Base-by-base conservation (phyloP, 2,797 vertebrate species). In the Coregonus ussuriensis region DNA sequence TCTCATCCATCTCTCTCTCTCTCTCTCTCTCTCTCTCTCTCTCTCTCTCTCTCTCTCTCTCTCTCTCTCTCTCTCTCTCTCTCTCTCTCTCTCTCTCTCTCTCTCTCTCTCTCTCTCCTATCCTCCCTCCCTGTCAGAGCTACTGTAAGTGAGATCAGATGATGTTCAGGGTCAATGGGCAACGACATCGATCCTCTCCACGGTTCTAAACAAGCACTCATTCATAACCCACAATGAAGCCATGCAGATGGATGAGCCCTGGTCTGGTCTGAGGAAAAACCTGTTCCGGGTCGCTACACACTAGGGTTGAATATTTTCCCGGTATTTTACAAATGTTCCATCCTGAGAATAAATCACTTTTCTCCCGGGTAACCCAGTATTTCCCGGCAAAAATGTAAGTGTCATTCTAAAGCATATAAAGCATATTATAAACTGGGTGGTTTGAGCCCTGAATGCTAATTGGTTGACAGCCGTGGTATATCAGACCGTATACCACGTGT, bases 161-260 rank as follows among this genome's bases (percentile, higher is more conserved):
- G 53, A 16, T 7, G 16, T 56, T 56, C 53, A 16, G 53, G 53
- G 53, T 16, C 53, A 16, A 80, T 82, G 84, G 77, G 82, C 81
- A 76, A 81, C 52, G 75, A 4, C 16, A 86, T 85, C 87, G 86
- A 91, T 89, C 84, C 86, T 80, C 81, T 85, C 82, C 86, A 83
- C 80, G 76, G 79, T 84, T 82, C 83, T 88, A 85, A 83, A 88
- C 84, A 88, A 54, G 81, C 71, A 83, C 53, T 90, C 91, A 91
- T 91, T 89, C 86, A 91, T 91, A 84, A 77, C 51, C 77, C 67
- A 81, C 75, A 31, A 5, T 74, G 78, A 75, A 56, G 82, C 85
- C 79, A 85, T 87, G 81, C 82, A 85, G 62, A 29, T 53, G 41
- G 88, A 90, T 74, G 84, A 79, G 74, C 83, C 80, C 75, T 86